Conservation (phyloP, 2,888 invertebrate species). For the Torymus texanus region DNA sequence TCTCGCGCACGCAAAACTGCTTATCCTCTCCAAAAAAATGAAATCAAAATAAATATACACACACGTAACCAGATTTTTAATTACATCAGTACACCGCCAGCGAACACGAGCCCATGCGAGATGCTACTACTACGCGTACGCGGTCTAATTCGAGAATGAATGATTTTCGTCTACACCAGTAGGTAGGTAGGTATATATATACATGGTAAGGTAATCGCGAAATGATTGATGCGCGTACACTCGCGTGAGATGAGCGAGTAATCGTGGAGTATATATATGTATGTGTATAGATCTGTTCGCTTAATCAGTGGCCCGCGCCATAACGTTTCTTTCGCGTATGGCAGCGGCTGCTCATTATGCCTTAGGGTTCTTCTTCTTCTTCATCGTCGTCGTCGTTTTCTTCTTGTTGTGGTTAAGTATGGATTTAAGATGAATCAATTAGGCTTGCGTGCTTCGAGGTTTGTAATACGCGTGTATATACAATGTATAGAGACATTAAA, state of each 20-base stretch:
- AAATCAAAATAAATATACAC: not conserved
- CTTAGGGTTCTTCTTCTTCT: not conserved
- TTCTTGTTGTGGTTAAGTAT: not conserved
- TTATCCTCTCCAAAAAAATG: not conserved
- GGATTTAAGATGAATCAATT: constrained; percentile 16
- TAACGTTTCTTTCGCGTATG: not conserved
- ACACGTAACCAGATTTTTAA: constrained; percentile 8
- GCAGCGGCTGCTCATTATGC: not conserved
- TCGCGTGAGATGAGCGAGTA: constrained; percentile 2
- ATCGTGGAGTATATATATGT: constrained; percentile 20
- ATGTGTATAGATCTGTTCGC: constrained; percentile 13
- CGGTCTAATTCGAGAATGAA: constrained; percentile 40
- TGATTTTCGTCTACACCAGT: constrained; percentile 12
- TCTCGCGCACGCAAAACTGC: not conserved
- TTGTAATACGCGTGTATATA: too few species aligned
- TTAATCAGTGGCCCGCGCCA: constrained; percentile 24
- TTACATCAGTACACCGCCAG: not conserved
- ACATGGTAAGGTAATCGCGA: constrained; percentile 7
- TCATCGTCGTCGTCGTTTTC: too few species aligned
- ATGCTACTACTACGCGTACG: not conserved
- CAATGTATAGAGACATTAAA: too few species aligned
- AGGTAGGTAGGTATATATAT: too few species aligned
- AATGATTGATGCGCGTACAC: constrained; percentile 35
- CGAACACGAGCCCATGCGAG: too few species aligned
- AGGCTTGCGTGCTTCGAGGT: too few species aligned